Conservation (phyloP, 2,797 vertebrate genomes). For the Sebastolobus alascanus region DNA sequence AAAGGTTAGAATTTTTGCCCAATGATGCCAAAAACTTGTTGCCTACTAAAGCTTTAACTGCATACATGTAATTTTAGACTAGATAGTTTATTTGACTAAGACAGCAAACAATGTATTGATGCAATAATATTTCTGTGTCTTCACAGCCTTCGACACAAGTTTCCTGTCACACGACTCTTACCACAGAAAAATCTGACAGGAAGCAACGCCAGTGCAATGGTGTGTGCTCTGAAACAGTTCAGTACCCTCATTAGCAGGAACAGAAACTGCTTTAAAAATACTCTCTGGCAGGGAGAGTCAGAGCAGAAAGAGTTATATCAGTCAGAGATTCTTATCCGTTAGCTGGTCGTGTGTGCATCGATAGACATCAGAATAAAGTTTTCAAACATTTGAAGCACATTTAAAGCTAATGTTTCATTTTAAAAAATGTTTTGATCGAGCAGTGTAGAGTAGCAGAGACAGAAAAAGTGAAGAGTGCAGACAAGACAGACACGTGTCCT, state of each 20-base stretch:
- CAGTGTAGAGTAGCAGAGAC: not conserved
- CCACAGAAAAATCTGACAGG: slow-evolving; percentile 41
- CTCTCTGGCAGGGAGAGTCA: not conserved
- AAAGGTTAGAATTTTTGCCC: too few relatives aligned
- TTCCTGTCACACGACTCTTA: slow-evolving; percentile 50
- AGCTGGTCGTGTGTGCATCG: not conserved
- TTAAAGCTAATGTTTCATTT: too few relatives aligned
- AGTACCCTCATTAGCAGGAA: slow-evolving; percentile 34
- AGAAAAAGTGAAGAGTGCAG: not conserved
- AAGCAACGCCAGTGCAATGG: slow-evolving; percentile 15
- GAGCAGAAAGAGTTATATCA: not conserved
- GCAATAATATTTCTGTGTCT: slow-evolving; percentile 5
- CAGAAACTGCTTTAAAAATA: slow-evolving; percentile 46
- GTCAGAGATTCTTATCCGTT: not conserved
- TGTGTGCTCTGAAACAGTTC: not conserved
- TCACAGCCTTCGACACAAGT: not conserved
- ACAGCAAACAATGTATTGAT: not conserved
- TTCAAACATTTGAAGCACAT: too few relatives aligned
- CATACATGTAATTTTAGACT: not conserved
- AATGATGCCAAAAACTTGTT: too few relatives aligned
- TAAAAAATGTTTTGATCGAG: not conserved
- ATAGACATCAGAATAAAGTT: not conserved
- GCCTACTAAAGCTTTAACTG: too few relatives aligned
- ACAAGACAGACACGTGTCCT: not conserved
- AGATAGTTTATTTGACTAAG: not conserved